Base-by-base conservation (phyloP, 2,888 invertebrate genomes). In the Epinotia ramella region DNA sequence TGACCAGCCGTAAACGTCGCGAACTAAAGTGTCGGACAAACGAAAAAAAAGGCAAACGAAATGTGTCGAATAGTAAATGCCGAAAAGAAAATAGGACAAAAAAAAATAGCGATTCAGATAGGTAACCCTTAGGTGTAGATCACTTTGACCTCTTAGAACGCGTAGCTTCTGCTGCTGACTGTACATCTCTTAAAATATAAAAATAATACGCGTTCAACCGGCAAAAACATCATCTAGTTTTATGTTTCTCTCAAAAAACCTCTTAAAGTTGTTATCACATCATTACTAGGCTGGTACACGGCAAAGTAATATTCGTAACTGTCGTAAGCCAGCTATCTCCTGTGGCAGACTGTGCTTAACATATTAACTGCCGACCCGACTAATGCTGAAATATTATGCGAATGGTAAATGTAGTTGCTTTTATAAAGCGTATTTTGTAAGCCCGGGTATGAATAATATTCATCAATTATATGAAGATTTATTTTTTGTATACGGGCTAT, bases 301-400 rank as follows among this genome's bases (percentile, higher is more conserved):
- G 62, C 49, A 44, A 69, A 57, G 24, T 46, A 53, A 65, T 67
- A 73, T 75, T 70, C 60, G 65, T 60, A 66, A 75, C 65, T 28
- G 65, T 28, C 75, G 60, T 75, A 75, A 75, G 75, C 75, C 70
- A 62, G 75, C 53, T 75, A 75, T 75, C 75, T 75, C 6, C 53
- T 53, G 60, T 53, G 40, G 44, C 75, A 75, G 70, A 66, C 70
- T 71, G 75, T 64, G 64, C 64, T 69, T 70, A 74, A 60, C 53
- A 68, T 70, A 71, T 75, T 75, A 75, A 65, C 70, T 40, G 60
- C 49, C 70, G 70, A 56, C 75, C 75, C 60, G 16, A 59, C 64
- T 75, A 75, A 75, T 75, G 65, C 75, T 75, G 70, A 75, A 75
- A 75, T 75, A 73, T 73, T 73, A 71, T 71, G 65, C 70, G 60